Conservation (phyloP, 2,888 invertebrate genomes). For the Colletes collaris region DNA sequence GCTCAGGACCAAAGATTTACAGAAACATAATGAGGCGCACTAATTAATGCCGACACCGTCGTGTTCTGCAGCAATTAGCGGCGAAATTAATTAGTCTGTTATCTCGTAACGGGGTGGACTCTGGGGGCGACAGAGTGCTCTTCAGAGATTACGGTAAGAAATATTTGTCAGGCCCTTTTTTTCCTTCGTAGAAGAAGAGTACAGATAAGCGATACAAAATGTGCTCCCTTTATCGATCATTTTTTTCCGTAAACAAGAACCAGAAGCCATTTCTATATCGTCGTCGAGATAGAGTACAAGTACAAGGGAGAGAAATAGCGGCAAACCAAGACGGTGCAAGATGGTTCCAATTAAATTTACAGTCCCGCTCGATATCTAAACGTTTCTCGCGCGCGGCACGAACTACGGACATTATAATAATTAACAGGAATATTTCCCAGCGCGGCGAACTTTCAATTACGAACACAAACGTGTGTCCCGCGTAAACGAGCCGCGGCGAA, state of each 20-base stretch:
- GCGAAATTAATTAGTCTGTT: constrained; percentile 80
- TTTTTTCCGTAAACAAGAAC: constrained; percentile 10
- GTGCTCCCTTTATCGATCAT: constrained; percentile 29
- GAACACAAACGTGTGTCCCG: constrained; percentile 4
- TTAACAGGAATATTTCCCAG: constrained; percentile 38
- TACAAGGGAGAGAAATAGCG: background rate
- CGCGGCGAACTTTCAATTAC: constrained; percentile 38
- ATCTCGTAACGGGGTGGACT: constrained; percentile 63
- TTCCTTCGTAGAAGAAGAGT: background rate
- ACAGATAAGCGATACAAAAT: constrained; percentile 44
- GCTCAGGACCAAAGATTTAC: constrained; percentile 12
- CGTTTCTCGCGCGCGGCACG: background rate
- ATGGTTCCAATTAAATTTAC: background rate
- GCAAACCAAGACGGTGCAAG: background rate
- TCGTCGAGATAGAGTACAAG: background rate
- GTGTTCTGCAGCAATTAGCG: constrained; percentile 77
- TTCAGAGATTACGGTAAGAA: constrained; percentile 47
- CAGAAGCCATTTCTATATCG: background rate
- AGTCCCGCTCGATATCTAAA: background rate
- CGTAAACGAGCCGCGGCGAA: constrained; percentile 16
- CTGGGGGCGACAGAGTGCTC: constrained; percentile 15
- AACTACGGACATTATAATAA: constrained; percentile 32
- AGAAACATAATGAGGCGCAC: constrained; percentile 74
- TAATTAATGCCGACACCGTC: constrained; percentile 78
- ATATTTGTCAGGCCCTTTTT: constrained; percentile 28